A percentile compares a stretch with the other conserved stretches of the same genome.
phyloP scores from a whole-genome alignment of 2,888 invertebrate genomes.

The Drosophila villosipedis region DNA sequence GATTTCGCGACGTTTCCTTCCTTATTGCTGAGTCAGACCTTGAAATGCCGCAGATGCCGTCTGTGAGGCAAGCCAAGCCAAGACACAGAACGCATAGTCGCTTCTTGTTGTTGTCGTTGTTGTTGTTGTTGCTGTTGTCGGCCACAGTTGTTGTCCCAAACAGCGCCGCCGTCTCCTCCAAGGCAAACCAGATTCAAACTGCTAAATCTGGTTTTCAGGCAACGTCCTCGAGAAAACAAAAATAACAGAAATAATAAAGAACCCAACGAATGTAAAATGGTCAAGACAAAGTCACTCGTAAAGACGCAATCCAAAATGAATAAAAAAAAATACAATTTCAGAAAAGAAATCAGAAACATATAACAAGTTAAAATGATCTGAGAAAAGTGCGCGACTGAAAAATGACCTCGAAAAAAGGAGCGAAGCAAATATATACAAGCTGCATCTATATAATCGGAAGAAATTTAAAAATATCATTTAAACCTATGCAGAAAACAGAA shows the following conservation, averaged over 20 bases:
- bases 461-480: neutral
- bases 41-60: slow-evolving; percentile 72
- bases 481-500: neutral
- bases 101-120: neutral
- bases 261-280: slow-evolving; percentile 54
- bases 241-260: slow-evolving; percentile 25
- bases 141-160: slow-evolving; percentile 1
- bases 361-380: slow-evolving; percentile 13
- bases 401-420: slow-evolving; percentile 9
- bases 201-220: slow-evolving; percentile 70
- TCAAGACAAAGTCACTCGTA: slow-evolving; percentile 49
- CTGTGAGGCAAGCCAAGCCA: slow-evolving; percentile 52
- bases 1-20: slow-evolving; percentile 51
- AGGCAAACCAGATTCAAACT: slow-evolving; percentile 75
- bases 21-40: slow-evolving; percentile 77
- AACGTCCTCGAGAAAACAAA: slow-evolving; percentile 69
- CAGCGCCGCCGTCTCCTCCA: slow-evolving; percentile 47
- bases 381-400: neutral
- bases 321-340: slow-evolving; percentile 7
- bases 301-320: slow-evolving; percentile 43
- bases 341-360: slow-evolving; percentile 25
- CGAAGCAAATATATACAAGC: neutral
- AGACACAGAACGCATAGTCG: neutral
- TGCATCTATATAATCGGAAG: neutral
- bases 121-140: neutral